Percentiles rank a stretch among this genome's conserved stretches.
phyloP scores from a whole-genome alignment of 2,113 vertebrate species.

The Stercorarius parasiticus region DNA sequence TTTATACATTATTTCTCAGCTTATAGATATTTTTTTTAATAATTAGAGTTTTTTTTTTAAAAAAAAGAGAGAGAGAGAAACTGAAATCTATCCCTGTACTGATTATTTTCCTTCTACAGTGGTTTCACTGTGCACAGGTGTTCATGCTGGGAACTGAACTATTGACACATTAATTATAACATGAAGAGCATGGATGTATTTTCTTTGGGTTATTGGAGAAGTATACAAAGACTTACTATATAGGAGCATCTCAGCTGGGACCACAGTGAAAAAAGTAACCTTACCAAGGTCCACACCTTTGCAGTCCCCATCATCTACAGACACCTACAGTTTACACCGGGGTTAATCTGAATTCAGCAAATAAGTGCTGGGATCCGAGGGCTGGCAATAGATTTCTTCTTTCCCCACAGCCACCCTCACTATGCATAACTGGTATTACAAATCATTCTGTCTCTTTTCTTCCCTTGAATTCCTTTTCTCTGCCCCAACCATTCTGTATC shows the following conservation, averaged over 20 bases:
- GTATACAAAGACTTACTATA: background rate
- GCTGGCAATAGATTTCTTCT: background rate
- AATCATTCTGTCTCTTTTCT: background rate
- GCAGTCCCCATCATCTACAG: background rate
- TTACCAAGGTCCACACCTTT: background rate
- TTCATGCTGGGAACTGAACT: background rate
- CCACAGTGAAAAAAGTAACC: background rate
- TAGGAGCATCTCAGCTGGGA: background rate
- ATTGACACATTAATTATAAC: background rate
- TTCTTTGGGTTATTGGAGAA: background rate
- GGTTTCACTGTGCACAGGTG: background rate
- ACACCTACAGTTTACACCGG: background rate
- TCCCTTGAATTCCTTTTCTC: background rate
- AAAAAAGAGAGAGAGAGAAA: background rate
- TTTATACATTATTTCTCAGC: background rate
- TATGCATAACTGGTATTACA: background rate
- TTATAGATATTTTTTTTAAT: background rate
- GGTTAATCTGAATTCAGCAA: background rate
- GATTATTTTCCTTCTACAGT: background rate
- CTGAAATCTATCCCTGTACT: background rate
- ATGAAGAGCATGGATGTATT: background rate
- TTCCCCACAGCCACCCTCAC: background rate
- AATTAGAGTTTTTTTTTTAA: background rate
- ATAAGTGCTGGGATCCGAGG: background rate
- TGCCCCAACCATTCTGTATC: fast-evolving